phyloP scores from a whole-genome alignment of 2,797 vertebrate species.

The Carduelis carduelis region DNA sequence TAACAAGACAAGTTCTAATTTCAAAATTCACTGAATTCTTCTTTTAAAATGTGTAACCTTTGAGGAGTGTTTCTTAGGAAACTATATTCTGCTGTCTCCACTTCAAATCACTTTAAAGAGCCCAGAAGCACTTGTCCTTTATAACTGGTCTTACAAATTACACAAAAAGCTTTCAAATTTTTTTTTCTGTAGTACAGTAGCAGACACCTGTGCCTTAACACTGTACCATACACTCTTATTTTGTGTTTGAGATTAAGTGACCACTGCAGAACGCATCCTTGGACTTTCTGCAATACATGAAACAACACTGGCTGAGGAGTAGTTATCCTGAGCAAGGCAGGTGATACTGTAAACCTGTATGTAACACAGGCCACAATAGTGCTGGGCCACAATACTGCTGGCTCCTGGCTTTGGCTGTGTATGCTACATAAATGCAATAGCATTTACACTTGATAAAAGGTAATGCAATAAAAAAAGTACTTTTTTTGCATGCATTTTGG shows the following conservation, averaged over 20 bases:
- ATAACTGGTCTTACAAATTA: not conserved
- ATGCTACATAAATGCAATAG: not conserved
- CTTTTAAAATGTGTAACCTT: not conserved
- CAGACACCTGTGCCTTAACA: not conserved
- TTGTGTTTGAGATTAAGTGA: not conserved
- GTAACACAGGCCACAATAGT: not conserved
- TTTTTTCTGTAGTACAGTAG: not conserved
- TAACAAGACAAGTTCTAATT: not conserved
- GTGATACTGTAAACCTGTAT: not conserved
- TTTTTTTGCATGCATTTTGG: not conserved
- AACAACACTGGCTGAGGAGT: not conserved
- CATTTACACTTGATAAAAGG: not conserved
- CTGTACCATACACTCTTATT: fast-evolving
- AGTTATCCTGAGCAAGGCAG: not conserved
- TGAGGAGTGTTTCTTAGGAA: not conserved
- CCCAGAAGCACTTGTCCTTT: not conserved
- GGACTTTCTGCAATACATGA: not conserved
- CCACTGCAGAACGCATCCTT: not conserved
- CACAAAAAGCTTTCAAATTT: not conserved
- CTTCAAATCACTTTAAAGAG: not conserved
- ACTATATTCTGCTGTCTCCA: not conserved
- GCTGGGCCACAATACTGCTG: not conserved
- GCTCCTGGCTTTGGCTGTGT: not conserved
- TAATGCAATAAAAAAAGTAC: not conserved
- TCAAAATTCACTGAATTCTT: not conserved